These are phyloP conservation scores for Incurvaria masculella DNA, from an alignment of 2,888 invertebrate species.

Conservation along the genomic window DNA sequence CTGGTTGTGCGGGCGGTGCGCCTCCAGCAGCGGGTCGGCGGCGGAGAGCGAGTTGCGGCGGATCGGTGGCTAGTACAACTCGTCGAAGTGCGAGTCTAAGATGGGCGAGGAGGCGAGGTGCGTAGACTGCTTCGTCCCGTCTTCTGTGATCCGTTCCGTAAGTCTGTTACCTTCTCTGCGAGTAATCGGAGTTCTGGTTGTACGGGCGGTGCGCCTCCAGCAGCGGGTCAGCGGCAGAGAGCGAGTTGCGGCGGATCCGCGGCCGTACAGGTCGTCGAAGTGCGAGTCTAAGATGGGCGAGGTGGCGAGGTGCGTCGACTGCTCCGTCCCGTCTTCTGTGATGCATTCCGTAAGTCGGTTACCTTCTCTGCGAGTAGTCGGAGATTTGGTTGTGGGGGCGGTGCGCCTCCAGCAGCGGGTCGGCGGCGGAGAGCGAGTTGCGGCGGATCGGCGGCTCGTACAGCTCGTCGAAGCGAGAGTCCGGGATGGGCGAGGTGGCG, in stretches of 20 bases:
- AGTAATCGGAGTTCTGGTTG: constrained; percentile 67
- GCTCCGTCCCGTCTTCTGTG: constrained; percentile 73
- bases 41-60: too few relatives aligned
- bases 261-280: constrained; percentile 53
- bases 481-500: constrained; percentile 94
- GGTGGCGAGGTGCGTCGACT: constrained; percentile 90
- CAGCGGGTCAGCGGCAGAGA: constrained; percentile 55
- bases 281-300: constrained; percentile 85
- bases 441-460: constrained; percentile 58
- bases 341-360: too few relatives aligned
- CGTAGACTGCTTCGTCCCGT: too few relatives aligned
- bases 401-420: constrained; percentile 34
- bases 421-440: constrained; percentile 56
- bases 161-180: constrained; percentile 55
- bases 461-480: constrained; percentile 55
- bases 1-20: too few relatives aligned
- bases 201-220: constrained; percentile 38
- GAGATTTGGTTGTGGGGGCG: constrained; percentile 68
- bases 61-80: too few relatives aligned
- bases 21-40: too few relatives aligned
- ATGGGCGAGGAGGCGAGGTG: too few relatives aligned
- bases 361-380: constrained; percentile 62
- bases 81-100: too few relatives aligned
- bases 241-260: constrained; percentile 56
- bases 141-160: too few relatives aligned